phyloP scores from a whole-genome alignment of 2,113 vertebrate species.

The Crypturellus undulatus region DNA sequence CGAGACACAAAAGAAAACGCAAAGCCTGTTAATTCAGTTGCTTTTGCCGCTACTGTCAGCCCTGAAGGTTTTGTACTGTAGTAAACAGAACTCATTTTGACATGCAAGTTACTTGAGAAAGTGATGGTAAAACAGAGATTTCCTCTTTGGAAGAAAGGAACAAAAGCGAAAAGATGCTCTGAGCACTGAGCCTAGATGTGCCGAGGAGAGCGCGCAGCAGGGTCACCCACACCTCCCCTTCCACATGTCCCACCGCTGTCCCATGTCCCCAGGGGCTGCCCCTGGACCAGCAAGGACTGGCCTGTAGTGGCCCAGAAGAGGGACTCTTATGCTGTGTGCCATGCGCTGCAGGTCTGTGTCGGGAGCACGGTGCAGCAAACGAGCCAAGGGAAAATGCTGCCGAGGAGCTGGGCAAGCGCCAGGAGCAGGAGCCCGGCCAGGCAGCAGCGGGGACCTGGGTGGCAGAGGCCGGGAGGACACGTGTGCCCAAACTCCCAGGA shows the following conservation, averaged over 20 bases:
- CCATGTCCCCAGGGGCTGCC: background rate
- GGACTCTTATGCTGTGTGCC: background rate
- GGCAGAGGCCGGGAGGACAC: background rate
- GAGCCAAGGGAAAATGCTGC: fast-evolving
- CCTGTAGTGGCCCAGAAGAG: background rate
- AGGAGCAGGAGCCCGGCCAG: background rate
- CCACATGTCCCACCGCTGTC: background rate
- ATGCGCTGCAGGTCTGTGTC: background rate
- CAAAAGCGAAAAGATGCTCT: background rate
- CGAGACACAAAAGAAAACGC: constrained; percentile 28
- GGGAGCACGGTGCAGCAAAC: background rate
- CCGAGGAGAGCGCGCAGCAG: background rate
- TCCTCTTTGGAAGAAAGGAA: background rate
- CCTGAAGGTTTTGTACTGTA: constrained; percentile 22
- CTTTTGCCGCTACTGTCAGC: constrained; percentile 31
- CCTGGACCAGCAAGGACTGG: background rate
- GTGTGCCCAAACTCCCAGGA: fast-evolving
- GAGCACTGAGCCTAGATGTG: background rate
- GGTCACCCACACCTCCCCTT: background rate
- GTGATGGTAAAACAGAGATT: background rate
- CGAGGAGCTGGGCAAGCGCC: background rate
- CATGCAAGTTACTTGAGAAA: background rate
- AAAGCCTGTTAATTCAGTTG: background rate
- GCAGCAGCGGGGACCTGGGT: background rate
- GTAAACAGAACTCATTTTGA: constrained; percentile 34